phyloP scores from a whole-genome alignment of 2,113 vertebrate genomes.

The Passer montanus region DNA sequence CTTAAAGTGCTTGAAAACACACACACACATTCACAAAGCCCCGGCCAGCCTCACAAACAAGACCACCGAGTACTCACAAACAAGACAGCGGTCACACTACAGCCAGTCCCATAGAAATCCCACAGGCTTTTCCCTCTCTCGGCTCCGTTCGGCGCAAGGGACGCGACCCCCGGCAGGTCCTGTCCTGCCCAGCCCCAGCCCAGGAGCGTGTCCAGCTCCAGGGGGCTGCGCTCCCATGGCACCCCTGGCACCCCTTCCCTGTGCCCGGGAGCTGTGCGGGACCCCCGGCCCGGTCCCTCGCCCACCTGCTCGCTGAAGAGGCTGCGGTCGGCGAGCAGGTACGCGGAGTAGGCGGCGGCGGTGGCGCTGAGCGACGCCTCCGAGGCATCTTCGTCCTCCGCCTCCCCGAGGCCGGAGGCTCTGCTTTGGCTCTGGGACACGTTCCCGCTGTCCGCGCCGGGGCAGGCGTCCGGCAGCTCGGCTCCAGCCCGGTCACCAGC shows the following conservation, averaged over 20 bases:
- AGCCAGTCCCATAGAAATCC: fast-evolving
- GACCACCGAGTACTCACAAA: too few relatives aligned
- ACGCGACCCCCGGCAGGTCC: fast-evolving
- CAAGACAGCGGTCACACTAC: too few relatives aligned
- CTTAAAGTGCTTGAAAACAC: not conserved
- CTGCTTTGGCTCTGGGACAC: constrained; percentile 92
- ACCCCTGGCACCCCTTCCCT: fast-evolving
- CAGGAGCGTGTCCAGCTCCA: not conserved
- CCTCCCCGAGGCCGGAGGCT: constrained; percentile 84
- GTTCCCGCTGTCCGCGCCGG: constrained; percentile 87
- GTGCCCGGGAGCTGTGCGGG: not conserved
- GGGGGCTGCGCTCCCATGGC: not conserved
- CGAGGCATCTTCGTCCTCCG: constrained; percentile 71
- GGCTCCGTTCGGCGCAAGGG: fast-evolving
- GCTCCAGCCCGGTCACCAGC: not conserved
- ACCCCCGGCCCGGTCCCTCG: not conserved
- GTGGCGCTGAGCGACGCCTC: constrained; percentile 75
- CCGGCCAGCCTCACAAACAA: too few relatives aligned
- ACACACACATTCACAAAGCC: too few relatives aligned
- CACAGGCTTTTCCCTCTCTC: fast-evolving
- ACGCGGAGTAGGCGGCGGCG: constrained; percentile 60
- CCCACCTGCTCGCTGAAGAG: constrained; percentile 63
- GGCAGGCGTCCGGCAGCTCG: constrained; percentile 68
- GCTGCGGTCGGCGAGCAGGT: constrained; percentile 66
- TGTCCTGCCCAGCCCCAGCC: fast-evolving